phyloP scores from a whole-genome alignment of 2,797 vertebrate species.

The Oceanodroma leucorhoa region DNA sequence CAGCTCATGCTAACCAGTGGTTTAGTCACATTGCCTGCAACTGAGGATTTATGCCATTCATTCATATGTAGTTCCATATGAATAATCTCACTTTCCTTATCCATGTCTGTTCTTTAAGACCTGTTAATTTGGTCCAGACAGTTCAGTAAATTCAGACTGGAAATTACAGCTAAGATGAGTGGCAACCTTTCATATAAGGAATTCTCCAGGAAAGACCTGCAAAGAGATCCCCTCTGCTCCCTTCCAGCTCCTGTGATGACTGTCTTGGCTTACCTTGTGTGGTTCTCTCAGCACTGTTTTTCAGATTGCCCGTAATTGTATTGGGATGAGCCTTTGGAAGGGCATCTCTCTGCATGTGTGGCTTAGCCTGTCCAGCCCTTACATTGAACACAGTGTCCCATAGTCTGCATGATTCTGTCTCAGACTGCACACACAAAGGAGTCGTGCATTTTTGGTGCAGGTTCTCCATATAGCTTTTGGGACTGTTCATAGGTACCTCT shows the following conservation, averaged over 20 bases:
- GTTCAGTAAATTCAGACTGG: neutral
- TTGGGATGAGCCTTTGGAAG: conserved; percentile 10
- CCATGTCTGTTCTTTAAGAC: neutral
- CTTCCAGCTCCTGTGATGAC: neutral
- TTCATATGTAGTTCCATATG: neutral
- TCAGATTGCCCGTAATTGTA: neutral
- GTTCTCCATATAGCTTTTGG: neutral
- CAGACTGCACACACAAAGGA: neutral
- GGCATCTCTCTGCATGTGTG: conserved; percentile 19
- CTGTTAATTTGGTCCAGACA: neutral
- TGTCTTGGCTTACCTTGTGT: conserved; percentile 19
- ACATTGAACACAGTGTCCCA: neutral
- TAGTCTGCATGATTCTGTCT: neutral
- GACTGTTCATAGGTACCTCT: neutral
- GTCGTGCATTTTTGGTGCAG: neutral
- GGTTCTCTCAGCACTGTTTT: conserved; percentile 3
- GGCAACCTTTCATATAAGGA: neutral
- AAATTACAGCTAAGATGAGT: neutral
- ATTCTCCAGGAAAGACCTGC: neutral
- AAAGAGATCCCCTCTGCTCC: neutral
- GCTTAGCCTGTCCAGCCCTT: neutral
- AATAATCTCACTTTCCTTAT: neutral
- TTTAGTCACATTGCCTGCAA: neutral
- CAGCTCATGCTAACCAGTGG: neutral
- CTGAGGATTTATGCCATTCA: neutral